A percentile compares a stretch with the other conserved stretches of the same genome.
Conservation (phyloP, 2,113 vertebrate genomes). For the Melanerpes aurifrons region DNA sequence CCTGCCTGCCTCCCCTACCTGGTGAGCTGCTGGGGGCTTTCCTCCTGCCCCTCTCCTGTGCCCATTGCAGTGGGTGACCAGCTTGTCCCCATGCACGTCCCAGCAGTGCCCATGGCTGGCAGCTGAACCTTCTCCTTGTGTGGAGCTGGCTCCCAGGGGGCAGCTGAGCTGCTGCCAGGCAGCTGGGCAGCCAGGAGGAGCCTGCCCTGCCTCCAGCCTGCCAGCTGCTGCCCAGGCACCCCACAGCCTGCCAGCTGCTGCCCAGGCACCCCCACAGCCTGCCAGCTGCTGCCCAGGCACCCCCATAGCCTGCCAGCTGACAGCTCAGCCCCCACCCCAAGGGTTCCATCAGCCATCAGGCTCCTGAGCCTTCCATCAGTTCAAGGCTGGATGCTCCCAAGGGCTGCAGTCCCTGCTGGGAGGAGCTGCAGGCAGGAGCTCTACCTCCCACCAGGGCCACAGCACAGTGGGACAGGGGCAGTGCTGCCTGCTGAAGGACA, state of each 20-base stretch:
- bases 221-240: not conserved
- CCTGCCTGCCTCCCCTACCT: not conserved
- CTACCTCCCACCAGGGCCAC: not conserved
- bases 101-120: not conserved
- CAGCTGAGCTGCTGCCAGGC: not conserved
- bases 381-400: not conserved
- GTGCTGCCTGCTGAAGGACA: not conserved
- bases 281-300: not conserved
- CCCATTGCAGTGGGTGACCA: not conserved
- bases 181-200: not conserved
- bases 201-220: not conserved
- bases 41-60: rapidly evolving
- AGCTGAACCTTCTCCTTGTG: not conserved
- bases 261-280: not conserved
- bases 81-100: rapidly evolving
- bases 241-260: not conserved
- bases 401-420: not conserved
- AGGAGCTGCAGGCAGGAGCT: not conserved
- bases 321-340: not conserved
- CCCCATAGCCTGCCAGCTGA: not conserved
- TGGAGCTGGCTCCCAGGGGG: not conserved
- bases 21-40: not conserved
- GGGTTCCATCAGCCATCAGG: rapidly evolving
- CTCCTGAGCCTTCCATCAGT: rapidly evolving
- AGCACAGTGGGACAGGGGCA: not conserved